Conservation (phyloP, 2,113 vertebrate species). For the Desmodus rotundus region DNA sequence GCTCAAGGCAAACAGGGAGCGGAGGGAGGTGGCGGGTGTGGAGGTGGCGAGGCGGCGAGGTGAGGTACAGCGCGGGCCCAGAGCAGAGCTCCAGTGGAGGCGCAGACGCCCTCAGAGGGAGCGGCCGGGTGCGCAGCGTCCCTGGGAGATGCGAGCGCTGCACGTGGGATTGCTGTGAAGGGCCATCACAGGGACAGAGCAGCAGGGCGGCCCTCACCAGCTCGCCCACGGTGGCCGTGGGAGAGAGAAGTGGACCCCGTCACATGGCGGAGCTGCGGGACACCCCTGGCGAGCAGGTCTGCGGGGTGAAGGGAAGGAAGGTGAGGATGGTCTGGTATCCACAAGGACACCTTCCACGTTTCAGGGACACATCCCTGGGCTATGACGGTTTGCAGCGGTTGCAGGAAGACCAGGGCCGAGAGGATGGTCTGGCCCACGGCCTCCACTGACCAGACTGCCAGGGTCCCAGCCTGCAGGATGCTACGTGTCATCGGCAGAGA, state of each 20-base stretch:
- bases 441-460: neutral
- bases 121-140: rapidly evolving
- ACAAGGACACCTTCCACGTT: neutral
- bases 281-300: neutral
- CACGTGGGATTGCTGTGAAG: neutral
- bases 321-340: neutral
- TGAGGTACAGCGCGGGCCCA: no score
- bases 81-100: neutral
- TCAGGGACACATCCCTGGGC: neutral
- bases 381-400: neutral
- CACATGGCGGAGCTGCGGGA: neutral
- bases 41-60: neutral
- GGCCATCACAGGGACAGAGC: neutral
- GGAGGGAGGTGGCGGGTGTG: neutral
- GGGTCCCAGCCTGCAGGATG: neutral
- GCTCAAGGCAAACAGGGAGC: neutral
- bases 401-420: neutral
- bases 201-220: neutral
- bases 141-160: neutral
- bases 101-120: neutral
- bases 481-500: rapidly evolving
- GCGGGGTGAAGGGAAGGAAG: no score
- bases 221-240: rapidly evolving
- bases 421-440: rapidly evolving
- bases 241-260: no score